These are phyloP conservation scores for Solenopsis fugax DNA, from an alignment of 1,140 invertebrate genomes.

Conservation along the genomic window DNA sequence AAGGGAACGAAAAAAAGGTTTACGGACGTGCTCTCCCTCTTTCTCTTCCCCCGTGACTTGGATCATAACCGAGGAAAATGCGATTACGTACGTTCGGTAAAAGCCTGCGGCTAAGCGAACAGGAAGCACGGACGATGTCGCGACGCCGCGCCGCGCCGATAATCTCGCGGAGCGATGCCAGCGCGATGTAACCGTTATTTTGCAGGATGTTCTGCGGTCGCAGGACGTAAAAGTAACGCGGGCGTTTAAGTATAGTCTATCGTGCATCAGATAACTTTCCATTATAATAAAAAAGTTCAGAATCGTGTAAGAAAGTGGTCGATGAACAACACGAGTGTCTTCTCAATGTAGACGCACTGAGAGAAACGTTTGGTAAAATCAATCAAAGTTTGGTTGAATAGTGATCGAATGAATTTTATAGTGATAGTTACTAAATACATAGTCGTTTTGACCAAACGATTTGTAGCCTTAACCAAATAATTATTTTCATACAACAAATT, in stretches of 20 bases:
- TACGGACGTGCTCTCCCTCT: background rate
- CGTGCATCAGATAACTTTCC: background rate
- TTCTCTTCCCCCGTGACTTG: background rate
- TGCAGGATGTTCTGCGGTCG: conserved; percentile 2
- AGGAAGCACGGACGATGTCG: background rate
- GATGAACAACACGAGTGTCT: background rate
- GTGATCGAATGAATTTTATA: too few relatives aligned
- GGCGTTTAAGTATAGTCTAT: background rate
- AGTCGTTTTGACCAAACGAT: too few relatives aligned
- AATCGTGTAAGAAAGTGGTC: background rate
- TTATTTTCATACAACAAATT: too few relatives aligned
- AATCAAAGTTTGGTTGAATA: too few relatives aligned
- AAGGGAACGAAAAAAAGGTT: conserved; percentile 12
- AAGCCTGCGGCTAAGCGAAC: conserved; percentile 5
- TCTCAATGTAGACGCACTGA: background rate
- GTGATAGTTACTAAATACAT: too few relatives aligned
- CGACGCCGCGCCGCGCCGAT: background rate
- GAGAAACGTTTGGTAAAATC: too few relatives aligned
- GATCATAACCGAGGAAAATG: conserved; percentile 37
- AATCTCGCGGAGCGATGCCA: background rate
- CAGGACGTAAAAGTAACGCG: background rate
- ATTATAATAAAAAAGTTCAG: conserved; percentile 4
- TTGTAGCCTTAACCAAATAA: too few relatives aligned
- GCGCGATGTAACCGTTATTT: conserved; percentile 25
- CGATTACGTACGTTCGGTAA: conserved; percentile 46